Evolutionary conservation across 2,888 invertebrate species (phyloP).

Genomic region (Craniophora ligustri): DNA sequence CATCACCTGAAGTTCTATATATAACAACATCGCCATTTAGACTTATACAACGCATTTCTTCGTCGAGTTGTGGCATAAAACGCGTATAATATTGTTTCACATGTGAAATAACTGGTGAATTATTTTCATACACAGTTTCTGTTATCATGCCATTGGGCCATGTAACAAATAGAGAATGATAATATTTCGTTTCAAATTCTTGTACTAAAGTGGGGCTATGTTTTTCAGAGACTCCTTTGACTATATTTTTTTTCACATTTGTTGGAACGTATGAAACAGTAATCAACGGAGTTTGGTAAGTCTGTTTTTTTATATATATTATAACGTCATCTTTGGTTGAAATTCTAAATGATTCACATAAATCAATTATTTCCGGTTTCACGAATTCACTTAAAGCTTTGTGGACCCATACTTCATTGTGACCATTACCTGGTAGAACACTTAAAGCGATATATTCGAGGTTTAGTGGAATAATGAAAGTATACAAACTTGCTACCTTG

Average conservation of each 20-base stretch:
- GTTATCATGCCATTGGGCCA: constrained; percentile 84
- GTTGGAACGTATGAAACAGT: constrained; percentile 24
- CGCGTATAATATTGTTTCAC: constrained; percentile 75
- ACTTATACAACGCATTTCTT: constrained; percentile 79
- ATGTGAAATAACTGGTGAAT: constrained; percentile 73
- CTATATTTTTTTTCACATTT: constrained; percentile 49
- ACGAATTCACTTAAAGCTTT: constrained; percentile 70
- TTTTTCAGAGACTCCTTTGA: constrained; percentile 41
- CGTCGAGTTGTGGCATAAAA: constrained; percentile 57
- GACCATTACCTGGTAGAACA: constrained; percentile 71
- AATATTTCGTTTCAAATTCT: constrained; percentile 61
- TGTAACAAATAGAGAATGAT: constrained; percentile 73
- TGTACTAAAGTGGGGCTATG: constrained; percentile 29
- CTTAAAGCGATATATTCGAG: constrained; percentile 74
- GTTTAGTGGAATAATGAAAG: constrained; percentile 76
- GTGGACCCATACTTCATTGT: constrained; percentile 79
- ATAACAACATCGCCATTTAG: constrained; percentile 80
- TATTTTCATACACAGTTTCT: constrained; percentile 74
- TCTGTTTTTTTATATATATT: constrained; percentile 76
- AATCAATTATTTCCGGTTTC: constrained; percentile 58
- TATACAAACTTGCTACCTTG: constrained; percentile 70
- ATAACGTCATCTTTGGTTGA: constrained; percentile 72
- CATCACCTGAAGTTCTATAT: constrained; percentile 69
- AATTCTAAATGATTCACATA: constrained; percentile 78
- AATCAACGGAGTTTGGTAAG: constrained; percentile 57